phyloP scores from a whole-genome alignment of 2,888 invertebrate genomes.

The Parelbella ahira region DNA sequence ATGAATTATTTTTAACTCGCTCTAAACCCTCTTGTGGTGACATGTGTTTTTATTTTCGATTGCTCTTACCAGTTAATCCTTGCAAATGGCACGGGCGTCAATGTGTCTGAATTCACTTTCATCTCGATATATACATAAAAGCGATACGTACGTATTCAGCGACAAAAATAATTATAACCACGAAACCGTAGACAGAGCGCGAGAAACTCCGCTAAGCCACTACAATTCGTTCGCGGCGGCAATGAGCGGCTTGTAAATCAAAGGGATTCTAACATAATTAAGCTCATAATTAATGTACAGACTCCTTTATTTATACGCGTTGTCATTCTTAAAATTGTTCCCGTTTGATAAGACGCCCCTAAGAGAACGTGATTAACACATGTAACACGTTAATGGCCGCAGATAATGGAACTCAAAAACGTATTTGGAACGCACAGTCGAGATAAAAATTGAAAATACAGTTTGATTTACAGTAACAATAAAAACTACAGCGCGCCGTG shows the following conservation, averaged over 20 bases:
- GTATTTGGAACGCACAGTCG: constrained; percentile 25
- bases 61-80: constrained; percentile 57
- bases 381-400: constrained; percentile 62
- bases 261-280: constrained; percentile 79
- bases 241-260: constrained; percentile 78
- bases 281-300: constrained; percentile 79
- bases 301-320: constrained; percentile 73
- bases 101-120: constrained; percentile 71
- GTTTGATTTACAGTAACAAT: constrained; percentile 40
- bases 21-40: constrained; percentile 17
- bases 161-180: constrained; percentile 76
- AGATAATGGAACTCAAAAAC: constrained; percentile 47
- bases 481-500: constrained; percentile 31
- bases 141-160: constrained; percentile 38
- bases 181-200: constrained; percentile 54
- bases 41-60: constrained; percentile 31
- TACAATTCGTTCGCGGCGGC: constrained; percentile 77
- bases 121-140: constrained; percentile 52
- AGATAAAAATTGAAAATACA: constrained; percentile 31
- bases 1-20: constrained; percentile 8
- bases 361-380: constrained; percentile 69
- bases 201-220: constrained; percentile 73
- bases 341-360: constrained; percentile 64
- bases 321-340: constrained; percentile 76
- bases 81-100: constrained; percentile 60